Base-by-base conservation (phyloP, 2,797 vertebrate genomes). In the Lates japonicus region DNA sequence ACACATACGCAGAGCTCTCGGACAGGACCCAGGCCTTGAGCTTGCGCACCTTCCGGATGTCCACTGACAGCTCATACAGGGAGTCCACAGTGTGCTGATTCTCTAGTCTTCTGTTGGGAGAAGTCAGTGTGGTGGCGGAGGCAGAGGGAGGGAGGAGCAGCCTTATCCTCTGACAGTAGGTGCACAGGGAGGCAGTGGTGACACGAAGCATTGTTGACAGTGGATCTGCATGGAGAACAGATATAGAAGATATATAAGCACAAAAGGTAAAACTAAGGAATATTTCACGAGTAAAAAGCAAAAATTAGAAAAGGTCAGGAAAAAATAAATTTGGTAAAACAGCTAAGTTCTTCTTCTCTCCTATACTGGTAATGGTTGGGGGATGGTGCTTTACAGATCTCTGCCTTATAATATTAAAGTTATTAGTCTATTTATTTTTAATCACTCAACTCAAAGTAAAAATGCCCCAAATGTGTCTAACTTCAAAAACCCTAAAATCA, bases 21-120 rank as follows among this genome's bases (percentile, higher is more conserved):
- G 88, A 88, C 78, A 98, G 95, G 19, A 98, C 95, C 97, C 98
- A 98, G 73, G 88, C 89, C 77, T 96, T 98, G 9, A 94, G 66
- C 74, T 95, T 95, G 44, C 96, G 96, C 1, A 98, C 93, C 81
- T 97, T 98, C 0, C 86, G 90, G 54, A 98, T 22, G 70, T 98
- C 96, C 22, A 98, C 95, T 0, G 96, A 96, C 65, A 97, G 86
- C 1, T 90, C 78, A 2, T 76, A 90, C 31, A 99, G 95, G 44
- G 85, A 93, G 75, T 96, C 92, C 0, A 97, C 81, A 0, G 95
- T 96, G 69, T 77, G 83, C 64, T 91, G 90, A 78, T 98, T 98
- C 88, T 98, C 97, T 29, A 22, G 63, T 42, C 80, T 79, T 64
- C 74, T 90, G 22, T 4, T 68, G 19, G 75, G 73, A 7, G 80